phyloP scores from a whole-genome alignment of 2,797 vertebrate species.

The Falco cherrug region DNA sequence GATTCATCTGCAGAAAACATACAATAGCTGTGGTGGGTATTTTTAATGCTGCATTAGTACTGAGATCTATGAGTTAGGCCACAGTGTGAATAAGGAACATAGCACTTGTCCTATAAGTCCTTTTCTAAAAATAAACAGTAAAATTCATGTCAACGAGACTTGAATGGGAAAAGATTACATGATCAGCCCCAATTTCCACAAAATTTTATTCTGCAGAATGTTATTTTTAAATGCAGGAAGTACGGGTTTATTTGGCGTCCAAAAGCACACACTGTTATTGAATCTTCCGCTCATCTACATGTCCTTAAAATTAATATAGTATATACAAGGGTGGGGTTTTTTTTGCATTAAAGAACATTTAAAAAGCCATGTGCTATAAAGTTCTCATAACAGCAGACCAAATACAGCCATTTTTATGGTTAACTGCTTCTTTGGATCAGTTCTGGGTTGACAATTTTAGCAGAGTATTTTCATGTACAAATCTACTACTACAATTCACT shows the following conservation, averaged over 20 bases:
- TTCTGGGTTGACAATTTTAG: not conserved
- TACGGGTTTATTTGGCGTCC: not conserved
- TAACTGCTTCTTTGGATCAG: not conserved
- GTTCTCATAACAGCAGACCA: not conserved
- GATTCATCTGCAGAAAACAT: not conserved
- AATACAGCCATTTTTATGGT: not conserved
- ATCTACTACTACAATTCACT: not conserved
- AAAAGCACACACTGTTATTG: not conserved
- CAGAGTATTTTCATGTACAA: not conserved
- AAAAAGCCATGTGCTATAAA: not conserved
- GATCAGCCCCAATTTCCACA: not conserved
- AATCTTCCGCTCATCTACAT: not conserved
- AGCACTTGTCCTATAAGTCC: not conserved
- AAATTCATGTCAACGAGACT: not conserved
- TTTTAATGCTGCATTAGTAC: not conserved
- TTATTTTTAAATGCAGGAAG: not conserved
- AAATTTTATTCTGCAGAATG: not conserved
- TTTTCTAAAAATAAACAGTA: not conserved
- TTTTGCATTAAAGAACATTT: not conserved
- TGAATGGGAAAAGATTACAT: not conserved
- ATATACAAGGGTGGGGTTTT: not conserved
- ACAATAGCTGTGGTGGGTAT: rapidly evolving
- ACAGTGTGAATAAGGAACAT: not conserved
- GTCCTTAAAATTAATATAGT: not conserved
- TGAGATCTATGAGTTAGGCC: not conserved